These are phyloP conservation scores for Morinoia aosen DNA, from an alignment of 2,888 invertebrate genomes.

Conservation along the genomic window DNA sequence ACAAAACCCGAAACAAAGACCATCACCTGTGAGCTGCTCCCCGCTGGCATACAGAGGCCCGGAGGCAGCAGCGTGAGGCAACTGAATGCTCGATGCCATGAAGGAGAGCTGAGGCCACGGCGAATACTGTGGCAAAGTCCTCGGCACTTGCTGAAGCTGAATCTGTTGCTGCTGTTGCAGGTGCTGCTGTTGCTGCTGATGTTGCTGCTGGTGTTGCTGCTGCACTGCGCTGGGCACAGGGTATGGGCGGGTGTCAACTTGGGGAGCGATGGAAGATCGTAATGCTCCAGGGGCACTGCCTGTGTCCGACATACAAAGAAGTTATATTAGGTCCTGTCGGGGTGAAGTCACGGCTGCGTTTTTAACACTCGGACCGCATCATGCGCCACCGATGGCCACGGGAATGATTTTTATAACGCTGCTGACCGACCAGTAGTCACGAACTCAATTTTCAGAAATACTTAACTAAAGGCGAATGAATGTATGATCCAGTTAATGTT, in stretches of 20 bases:
- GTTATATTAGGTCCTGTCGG: neutral
- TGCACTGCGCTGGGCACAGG: conserved; percentile 24
- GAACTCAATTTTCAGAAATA: too few relatives aligned
- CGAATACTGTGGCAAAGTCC: neutral
- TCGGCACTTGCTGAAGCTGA: neutral
- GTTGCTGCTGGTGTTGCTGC: conserved; percentile 35
- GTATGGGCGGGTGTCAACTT: conserved; percentile 44
- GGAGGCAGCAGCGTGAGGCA: neutral
- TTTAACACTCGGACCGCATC: too few relatives aligned
- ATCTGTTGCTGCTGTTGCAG: neutral
- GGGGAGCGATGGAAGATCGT: conserved; percentile 25
- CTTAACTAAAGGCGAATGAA: too few relatives aligned
- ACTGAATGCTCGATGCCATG: neutral
- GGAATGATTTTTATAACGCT: too few relatives aligned
- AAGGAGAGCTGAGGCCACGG: neutral
- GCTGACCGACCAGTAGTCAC: too few relatives aligned
- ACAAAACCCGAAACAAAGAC: too few relatives aligned
- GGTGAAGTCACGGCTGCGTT: neutral
- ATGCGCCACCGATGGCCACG: too few relatives aligned
- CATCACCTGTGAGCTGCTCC: neutral
- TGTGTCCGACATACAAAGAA: neutral
- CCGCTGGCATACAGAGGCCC: neutral
- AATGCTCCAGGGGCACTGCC: conserved; percentile 41
- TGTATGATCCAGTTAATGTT: too few relatives aligned
- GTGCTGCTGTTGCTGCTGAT: conserved; percentile 45